Conservation (phyloP, 2,113 vertebrate genomes). For the Amblyopsis rosae region DNA sequence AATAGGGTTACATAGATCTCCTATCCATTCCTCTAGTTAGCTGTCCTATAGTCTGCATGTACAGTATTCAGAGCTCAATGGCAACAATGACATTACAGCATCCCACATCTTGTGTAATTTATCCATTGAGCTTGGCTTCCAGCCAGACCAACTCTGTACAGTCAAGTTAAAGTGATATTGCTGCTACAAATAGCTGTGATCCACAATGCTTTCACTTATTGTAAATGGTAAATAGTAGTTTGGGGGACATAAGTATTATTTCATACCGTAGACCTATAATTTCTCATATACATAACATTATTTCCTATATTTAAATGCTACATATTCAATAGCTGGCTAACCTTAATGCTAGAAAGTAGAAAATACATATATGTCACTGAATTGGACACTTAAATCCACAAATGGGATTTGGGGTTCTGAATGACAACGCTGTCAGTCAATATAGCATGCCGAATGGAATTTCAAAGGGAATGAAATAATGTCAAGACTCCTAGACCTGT, state of each 20-base stretch:
- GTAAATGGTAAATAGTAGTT: no score
- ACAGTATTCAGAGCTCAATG: not conserved
- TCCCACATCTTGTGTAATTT: no score
- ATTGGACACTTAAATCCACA: conserved; percentile 44
- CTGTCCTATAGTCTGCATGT: not conserved
- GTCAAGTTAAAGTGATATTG: no score
- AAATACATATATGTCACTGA: conserved; percentile 32
- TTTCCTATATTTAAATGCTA: conserved; percentile 29
- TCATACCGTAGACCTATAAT: conserved; percentile 10
- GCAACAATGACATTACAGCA: no score
- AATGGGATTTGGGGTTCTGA: conserved; percentile 53
- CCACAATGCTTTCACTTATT: no score
- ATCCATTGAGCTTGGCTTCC: no score
- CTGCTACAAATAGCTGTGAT: no score
- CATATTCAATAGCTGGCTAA: conserved; percentile 36
- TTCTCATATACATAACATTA: no score
- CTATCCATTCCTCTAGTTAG: not conserved
- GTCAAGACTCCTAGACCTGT: no score
- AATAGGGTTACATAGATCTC: conserved; percentile 42
- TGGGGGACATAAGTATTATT: no score
- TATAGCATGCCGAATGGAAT: conserved; percentile 25
- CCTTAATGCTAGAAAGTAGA: conserved; percentile 16
- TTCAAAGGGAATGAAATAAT: conserved; percentile 36
- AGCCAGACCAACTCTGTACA: no score
- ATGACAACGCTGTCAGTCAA: conserved; percentile 37